Percentiles rank a stretch among this genome's conserved stretches.
phyloP scores from a whole-genome alignment of 2,113 vertebrate species.

The Lamprotornis superbus region DNA sequence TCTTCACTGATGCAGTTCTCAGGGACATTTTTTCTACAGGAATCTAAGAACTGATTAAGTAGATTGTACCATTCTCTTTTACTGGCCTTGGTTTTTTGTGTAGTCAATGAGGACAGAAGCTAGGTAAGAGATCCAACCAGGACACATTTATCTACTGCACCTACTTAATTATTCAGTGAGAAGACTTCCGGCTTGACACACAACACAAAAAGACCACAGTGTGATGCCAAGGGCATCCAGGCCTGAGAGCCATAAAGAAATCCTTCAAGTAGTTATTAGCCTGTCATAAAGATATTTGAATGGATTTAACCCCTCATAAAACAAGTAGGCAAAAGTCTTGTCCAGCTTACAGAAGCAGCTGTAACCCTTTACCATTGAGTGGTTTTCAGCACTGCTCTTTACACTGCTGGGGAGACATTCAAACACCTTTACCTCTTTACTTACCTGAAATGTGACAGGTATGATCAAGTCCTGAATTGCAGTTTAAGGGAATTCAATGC shows the following conservation, averaged over 20 bases:
- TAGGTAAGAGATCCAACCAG: background rate
- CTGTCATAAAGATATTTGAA: background rate
- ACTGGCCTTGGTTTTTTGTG: background rate
- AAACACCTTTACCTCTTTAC: background rate
- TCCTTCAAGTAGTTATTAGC: background rate
- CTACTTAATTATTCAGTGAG: background rate
- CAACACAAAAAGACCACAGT: background rate
- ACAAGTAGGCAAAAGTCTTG: background rate
- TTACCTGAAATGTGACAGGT: background rate
- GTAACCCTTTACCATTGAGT: background rate
- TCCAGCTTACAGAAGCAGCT: background rate
- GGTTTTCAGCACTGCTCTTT: background rate
- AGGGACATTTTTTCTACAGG: background rate
- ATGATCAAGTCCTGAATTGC: background rate
- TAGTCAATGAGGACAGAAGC: background rate
- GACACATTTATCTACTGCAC: background rate
- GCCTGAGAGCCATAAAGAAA: background rate
- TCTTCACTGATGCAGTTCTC: background rate
- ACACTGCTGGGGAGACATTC: background rate
- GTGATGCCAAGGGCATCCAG: background rate
- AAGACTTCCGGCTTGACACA: background rate
- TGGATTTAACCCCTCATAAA: background rate
- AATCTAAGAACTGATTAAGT: background rate
- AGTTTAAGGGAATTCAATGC: background rate
- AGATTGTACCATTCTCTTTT: background rate